Evolutionary conservation across 2,888 invertebrate species (phyloP).

Genomic region (Hyles lineata): DNA sequence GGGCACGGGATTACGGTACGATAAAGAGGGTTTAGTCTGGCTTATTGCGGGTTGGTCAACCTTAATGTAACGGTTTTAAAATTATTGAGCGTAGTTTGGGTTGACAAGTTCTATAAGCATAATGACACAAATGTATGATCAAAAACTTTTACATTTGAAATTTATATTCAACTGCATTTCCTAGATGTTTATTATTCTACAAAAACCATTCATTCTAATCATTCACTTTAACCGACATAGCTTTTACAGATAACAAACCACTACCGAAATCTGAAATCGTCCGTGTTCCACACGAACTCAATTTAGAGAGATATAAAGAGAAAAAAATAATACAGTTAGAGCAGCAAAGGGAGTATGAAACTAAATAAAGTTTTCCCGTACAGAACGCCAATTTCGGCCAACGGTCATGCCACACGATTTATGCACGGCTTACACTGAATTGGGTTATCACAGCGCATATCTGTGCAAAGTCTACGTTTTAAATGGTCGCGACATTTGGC

Average conservation of each 20-base stretch:
- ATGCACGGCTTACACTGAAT: constrained; percentile 54
- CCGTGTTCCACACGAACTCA: not conserved
- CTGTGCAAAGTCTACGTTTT: constrained; percentile 38
- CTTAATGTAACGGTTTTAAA: too few relatives aligned
- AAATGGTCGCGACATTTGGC: constrained; percentile 18
- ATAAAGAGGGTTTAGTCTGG: too few relatives aligned
- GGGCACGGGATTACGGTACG: too few relatives aligned
- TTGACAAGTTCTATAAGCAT: too few relatives aligned
- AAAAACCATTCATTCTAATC: not conserved
- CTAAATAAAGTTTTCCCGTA: constrained; percentile 14
- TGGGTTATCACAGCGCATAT: constrained; percentile 50
- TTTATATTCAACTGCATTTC: too few relatives aligned
- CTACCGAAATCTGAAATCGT: not conserved
- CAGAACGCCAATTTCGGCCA: constrained; percentile 40
- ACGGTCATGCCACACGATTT: constrained; percentile 49
- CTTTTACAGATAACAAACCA: not conserved
- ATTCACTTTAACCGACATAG: not conserved
- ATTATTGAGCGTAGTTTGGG: too few relatives aligned
- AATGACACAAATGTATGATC: too few relatives aligned
- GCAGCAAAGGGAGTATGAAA: constrained; percentile 20
- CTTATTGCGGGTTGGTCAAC: too few relatives aligned
- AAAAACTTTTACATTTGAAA: too few relatives aligned
- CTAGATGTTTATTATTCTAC: too few relatives aligned
- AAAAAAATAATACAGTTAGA: constrained; percentile 23
- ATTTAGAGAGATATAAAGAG: constrained; percentile 20